These are phyloP conservation scores for Neelides sp. DNA, from an alignment of 1,140 invertebrate species.

Conservation along the genomic window DNA sequence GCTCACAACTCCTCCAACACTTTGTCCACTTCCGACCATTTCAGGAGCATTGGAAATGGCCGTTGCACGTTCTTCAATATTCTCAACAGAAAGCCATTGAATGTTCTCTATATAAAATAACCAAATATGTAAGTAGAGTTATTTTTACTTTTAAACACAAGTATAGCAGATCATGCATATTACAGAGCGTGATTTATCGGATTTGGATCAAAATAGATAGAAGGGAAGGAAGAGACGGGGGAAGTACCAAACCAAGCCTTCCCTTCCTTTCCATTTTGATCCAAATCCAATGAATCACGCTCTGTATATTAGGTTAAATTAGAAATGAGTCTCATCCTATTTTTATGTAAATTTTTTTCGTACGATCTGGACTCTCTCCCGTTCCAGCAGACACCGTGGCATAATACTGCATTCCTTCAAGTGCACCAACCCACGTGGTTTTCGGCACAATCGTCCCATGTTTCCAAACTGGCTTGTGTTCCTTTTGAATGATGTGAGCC, in stretches of 20 bases:
- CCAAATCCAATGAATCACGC: too few species aligned
- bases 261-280: too few species aligned
- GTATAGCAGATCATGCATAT: too few species aligned
- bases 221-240: too few species aligned
- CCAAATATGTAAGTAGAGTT: too few species aligned
- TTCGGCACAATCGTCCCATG: constrained; percentile 78
- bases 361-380: constrained; percentile 45
- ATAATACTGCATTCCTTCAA: constrained; percentile 99
- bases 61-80: constrained; percentile 71
- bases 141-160: background rate
- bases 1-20: constrained; percentile 88
- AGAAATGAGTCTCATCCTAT: too few species aligned
- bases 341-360: too few species aligned
- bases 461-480: constrained; percentile 84
- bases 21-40: constrained; percentile 83
- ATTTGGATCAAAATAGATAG: too few species aligned
- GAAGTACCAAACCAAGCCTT: too few species aligned
- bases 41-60: constrained; percentile 67
- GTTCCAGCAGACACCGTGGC: constrained; percentile 81
- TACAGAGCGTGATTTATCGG: too few species aligned
- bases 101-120: constrained; percentile 58
- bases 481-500: constrained; percentile 78
- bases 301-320: too few species aligned
- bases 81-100: constrained; percentile 86
- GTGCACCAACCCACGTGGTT: constrained; percentile 83